A percentile compares a stretch with the other conserved stretches of the same genome.
phyloP scores from a whole-genome alignment of 2,113 vertebrate species.

The Rhea americana region DNA sequence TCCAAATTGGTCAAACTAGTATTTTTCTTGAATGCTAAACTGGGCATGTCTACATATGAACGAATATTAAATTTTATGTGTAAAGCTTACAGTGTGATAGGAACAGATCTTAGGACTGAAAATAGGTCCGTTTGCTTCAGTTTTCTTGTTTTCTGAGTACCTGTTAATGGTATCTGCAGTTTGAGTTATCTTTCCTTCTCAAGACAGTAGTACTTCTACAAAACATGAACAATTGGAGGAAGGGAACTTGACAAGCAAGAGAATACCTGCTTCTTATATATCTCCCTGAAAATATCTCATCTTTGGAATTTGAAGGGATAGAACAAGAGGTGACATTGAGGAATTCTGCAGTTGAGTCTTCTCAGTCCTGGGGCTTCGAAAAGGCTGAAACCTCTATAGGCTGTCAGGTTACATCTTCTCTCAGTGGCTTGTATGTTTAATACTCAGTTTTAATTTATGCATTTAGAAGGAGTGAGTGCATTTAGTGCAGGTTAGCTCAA shows the following conservation, averaged over 20 bases:
- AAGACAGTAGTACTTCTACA: not conserved
- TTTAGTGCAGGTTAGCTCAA: not conserved
- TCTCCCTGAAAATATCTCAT: not conserved
- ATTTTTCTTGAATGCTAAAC: not conserved
- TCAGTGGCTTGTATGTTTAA: not conserved
- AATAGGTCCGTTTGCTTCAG: not conserved
- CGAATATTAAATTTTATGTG: not conserved
- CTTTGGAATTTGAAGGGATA: not conserved
- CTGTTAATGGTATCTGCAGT: not conserved
- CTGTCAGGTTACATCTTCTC: not conserved
- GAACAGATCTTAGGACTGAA: not conserved
- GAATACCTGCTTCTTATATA: not conserved
- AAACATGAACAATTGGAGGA: not conserved
- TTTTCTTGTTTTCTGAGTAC: not conserved
- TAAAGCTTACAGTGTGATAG: not conserved
- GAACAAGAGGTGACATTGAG: not conserved
- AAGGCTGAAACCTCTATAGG: not conserved
- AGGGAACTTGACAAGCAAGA: not conserved
- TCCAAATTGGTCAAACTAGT: not conserved
- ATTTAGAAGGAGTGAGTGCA: not conserved
- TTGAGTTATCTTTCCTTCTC: not conserved
- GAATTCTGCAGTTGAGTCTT: not conserved
- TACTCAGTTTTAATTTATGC: not conserved
- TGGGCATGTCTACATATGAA: not conserved
- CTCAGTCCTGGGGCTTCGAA: not conserved